phyloP scores from a whole-genome alignment of 2,113 vertebrate species.

The Periophthalmus modestus region DNA sequence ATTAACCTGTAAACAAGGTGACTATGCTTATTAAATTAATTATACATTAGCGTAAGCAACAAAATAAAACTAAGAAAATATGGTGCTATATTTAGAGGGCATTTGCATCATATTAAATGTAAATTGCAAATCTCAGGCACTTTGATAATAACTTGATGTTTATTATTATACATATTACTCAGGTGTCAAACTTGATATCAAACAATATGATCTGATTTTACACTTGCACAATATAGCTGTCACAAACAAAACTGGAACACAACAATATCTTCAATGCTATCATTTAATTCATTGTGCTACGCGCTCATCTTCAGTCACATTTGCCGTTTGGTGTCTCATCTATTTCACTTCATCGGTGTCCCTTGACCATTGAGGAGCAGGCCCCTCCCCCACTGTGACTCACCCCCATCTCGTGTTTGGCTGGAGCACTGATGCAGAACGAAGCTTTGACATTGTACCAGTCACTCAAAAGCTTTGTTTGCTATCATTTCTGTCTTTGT shows the following conservation, averaged over 20 bases:
- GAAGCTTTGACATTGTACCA: constrained; percentile 78
- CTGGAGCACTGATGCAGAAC: constrained; percentile 75
- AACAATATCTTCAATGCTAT: neutral
- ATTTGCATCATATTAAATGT: neutral
- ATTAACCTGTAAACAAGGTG: constrained; percentile 21
- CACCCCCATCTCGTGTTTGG: constrained; percentile 72
- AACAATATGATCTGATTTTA: neutral
- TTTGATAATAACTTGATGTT: neutral
- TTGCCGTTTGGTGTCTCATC: constrained; percentile 57
- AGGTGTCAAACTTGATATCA: neutral
- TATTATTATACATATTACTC: neutral
- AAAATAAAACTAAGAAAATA: neutral
- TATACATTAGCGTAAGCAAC: neutral
- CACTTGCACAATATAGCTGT: neutral
- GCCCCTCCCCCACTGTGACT: constrained; percentile 76
- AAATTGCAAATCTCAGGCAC: neutral
- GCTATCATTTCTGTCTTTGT: constrained; percentile 52
- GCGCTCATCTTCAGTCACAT: constrained; percentile 38
- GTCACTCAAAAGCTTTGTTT: constrained; percentile 72
- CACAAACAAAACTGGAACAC: neutral
- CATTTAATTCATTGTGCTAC: constrained; percentile 8
- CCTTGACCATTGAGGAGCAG: constrained; percentile 68
- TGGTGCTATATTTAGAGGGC: neutral
- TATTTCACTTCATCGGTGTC: constrained; percentile 69
- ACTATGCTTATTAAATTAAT: neutral